A percentile compares a stretch with the other conserved stretches of the same genome.
phyloP scores from a whole-genome alignment of 2,113 vertebrate species.

The western clawed frog (Xenopus tropicalis) region UCB_Xtro_10.0 CM004447.2:107928501-107929000 shows the following conservation, averaged over 20 bases:
- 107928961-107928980: slow-evolving; percentile 57
- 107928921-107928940: slow-evolving; percentile 56
- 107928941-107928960: slow-evolving; percentile 67
- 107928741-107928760: background rate
- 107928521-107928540: too few species aligned
- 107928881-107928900: slow-evolving; percentile 77
- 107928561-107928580: too few species aligned
- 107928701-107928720: background rate
- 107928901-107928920: slow-evolving; percentile 60
- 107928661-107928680: background rate
- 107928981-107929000: slow-evolving; percentile 45
- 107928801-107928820: slow-evolving; percentile 25
- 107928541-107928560: too few species aligned
- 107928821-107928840: slow-evolving; percentile 58
- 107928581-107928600: too few species aligned
- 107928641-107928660: background rate
- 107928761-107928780: background rate
- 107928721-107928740: background rate
- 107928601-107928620: too few species aligned
- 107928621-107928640: background rate
- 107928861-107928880: slow-evolving; percentile 66
- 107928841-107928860: slow-evolving; percentile 66
- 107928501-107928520: too few species aligned
- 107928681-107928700: background rate
- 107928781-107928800: slow-evolving; percentile 12